Conservation (phyloP, 1,140 invertebrate genomes). For the Lithobius niger region DNA sequence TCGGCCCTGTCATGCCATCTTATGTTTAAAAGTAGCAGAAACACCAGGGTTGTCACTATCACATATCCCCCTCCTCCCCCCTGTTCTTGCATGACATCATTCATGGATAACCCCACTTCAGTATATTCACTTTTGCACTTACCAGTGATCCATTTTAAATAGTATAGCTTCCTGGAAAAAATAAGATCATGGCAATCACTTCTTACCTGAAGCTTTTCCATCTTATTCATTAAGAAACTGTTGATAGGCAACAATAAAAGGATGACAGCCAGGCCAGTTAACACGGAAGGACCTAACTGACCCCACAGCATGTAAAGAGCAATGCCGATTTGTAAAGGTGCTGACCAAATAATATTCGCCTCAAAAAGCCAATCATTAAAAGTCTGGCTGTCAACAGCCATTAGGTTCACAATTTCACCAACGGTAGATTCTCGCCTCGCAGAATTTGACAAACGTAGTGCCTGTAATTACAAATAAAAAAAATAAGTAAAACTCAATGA, state of each 20-base stretch:
- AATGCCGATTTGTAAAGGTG: constrained; percentile 76
- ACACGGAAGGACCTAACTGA: constrained; percentile 48
- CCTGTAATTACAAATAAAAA: constrained; percentile 16
- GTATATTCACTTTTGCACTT: too few relatives aligned
- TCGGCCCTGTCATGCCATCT: too few relatives aligned
- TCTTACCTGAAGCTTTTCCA: constrained; percentile 43
- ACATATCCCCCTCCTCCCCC: too few relatives aligned
- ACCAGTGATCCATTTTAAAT: too few relatives aligned
- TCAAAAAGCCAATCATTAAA: constrained; percentile 79
- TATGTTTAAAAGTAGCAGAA: too few relatives aligned
- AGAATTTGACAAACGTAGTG: constrained; percentile 27
- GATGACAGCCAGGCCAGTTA: constrained; percentile 84
- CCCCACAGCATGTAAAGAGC: constrained; percentile 83
- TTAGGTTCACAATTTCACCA: constrained; percentile 83
- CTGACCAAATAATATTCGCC: constrained; percentile 41
- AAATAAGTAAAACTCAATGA: background rate
- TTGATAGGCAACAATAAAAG: constrained; percentile 81
- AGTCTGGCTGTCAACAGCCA: constrained; percentile 72
- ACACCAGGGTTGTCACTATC: too few relatives aligned
- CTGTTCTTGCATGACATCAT: too few relatives aligned
- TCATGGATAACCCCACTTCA: too few relatives aligned
- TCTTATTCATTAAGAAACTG: constrained; percentile 67
- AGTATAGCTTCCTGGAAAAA: too few relatives aligned
- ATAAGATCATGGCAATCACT: too few relatives aligned
- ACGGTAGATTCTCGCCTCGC: constrained; percentile 49